Evolutionary conservation across 1,140 invertebrate genomes (phyloP).

Genomic region (Drosophila malerkotliana): DNA sequence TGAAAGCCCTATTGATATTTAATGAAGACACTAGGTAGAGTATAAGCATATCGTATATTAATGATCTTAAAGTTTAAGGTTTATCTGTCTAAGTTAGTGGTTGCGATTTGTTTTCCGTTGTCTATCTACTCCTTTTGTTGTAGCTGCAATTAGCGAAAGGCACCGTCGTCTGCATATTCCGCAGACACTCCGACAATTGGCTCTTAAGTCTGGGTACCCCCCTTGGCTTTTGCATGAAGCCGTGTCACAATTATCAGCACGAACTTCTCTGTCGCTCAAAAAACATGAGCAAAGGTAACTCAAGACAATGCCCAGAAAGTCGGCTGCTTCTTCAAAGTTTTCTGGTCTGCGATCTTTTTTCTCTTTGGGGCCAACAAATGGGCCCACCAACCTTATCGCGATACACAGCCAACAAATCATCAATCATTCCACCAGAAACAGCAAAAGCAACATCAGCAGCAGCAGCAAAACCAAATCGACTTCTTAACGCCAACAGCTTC

Average conservation of each 20-base stretch:
- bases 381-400: conserved; percentile 55
- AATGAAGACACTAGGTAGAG: background rate
- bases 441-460: conserved; percentile 34
- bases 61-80: background rate
- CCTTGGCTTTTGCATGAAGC: conserved; percentile 33
- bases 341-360: conserved; percentile 36
- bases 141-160: conserved; percentile 46
- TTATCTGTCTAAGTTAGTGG: conserved; percentile 17
- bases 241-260: conserved; percentile 71
- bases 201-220: conserved; percentile 17
- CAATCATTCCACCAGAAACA: conserved; percentile 59
- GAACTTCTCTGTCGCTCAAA: conserved; percentile 65
- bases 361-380: conserved; percentile 21
- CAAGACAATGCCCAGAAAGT: conserved; percentile 62
- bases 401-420: conserved; percentile 67
- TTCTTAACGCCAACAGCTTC: conserved; percentile 72
- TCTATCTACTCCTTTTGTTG: conserved; percentile 7
- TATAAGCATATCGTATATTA: background rate
- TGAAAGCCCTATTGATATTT: background rate
- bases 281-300: conserved; percentile 51
- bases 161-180: conserved; percentile 35
- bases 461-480: conserved; percentile 63
- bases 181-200: conserved; percentile 14
- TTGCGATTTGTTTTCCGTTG: conserved; percentile 15
- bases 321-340: conserved; percentile 18